Conservation (phyloP, 2,113 vertebrate species). For the Saccopteryx leptura region DNA sequence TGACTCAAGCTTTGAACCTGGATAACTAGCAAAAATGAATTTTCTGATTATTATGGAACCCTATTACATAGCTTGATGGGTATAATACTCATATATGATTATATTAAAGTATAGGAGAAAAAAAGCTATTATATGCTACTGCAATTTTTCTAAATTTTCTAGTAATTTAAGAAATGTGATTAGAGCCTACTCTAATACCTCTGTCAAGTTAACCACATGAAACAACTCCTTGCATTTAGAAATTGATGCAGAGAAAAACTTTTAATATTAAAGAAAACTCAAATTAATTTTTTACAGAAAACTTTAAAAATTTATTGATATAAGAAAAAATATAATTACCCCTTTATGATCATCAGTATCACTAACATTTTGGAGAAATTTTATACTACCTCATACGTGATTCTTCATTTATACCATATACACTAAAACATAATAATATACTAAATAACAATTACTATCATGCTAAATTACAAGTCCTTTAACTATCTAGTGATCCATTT, state of each 20-base stretch:
- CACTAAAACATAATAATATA: slow-evolving; percentile 23
- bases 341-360: background rate
- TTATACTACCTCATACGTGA: background rate
- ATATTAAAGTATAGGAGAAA: slow-evolving; percentile 9
- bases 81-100: slow-evolving; percentile 47
- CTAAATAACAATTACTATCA: slow-evolving; percentile 27
- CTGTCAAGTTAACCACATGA: slow-evolving; percentile 1
- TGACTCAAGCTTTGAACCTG: slow-evolving; percentile 33
- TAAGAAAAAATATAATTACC: slow-evolving; percentile 12
- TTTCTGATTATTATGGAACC: slow-evolving; percentile 41
- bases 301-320: background rate
- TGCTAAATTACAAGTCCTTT: slow-evolving; percentile 28
- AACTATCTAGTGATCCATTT: background rate
- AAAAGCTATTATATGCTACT: slow-evolving; percentile 36
- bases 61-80: slow-evolving; percentile 28
- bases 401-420: slow-evolving; percentile 35
- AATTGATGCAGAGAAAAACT: slow-evolving; percentile 18
- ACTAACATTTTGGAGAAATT: slow-evolving; percentile 30
- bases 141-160: slow-evolving; percentile 60
- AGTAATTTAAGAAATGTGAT: slow-evolving; percentile 39
- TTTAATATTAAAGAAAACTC: slow-evolving; percentile 46
- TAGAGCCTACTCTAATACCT: background rate
- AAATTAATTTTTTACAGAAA: slow-evolving; percentile 1
- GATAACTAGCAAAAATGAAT: slow-evolving; percentile 28
- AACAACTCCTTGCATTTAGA: background rate